Percentiles rank a stretch among this genome's conserved stretches.
These are phyloP conservation scores for Drosophila pseudotalamancana DNA, from an alignment of 2,888 invertebrate genomes.

Conservation along the genomic window DNA sequence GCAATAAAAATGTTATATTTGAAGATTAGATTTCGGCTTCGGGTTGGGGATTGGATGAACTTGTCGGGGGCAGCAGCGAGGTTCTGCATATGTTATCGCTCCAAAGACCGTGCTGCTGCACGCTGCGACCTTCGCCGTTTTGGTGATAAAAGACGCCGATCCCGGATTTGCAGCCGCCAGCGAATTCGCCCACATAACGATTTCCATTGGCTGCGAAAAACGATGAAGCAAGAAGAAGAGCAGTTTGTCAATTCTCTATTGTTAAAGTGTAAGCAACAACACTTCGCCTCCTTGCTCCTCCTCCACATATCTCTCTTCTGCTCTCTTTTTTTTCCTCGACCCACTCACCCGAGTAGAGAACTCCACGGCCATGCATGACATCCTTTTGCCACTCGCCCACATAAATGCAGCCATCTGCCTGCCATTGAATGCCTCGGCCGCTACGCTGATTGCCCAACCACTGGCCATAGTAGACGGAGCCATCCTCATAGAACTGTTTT, in stretches of 20 bases:
- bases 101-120: constrained; percentile 82
- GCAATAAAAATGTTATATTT: constrained; percentile 8
- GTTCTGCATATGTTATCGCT: constrained; percentile 72
- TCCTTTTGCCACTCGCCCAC: constrained; percentile 83
- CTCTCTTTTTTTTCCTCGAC: neutral
- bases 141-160: constrained; percentile 80
- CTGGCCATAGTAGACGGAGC: constrained; percentile 78
- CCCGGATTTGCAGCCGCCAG: constrained; percentile 80
- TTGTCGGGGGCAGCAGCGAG: constrained; percentile 61
- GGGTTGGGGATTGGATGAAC: no score
- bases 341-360: constrained; percentile 73
- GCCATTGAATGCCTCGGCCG: constrained; percentile 83
- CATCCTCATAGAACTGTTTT: constrained; percentile 80
- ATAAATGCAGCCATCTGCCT: constrained; percentile 76
- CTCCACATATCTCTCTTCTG: neutral
- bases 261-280: no score
- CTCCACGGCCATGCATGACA: constrained; percentile 78
- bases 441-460: constrained; percentile 77
- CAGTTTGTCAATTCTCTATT: neutral
- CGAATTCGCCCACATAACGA: constrained; percentile 82
- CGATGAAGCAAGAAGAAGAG: neutral
- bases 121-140: constrained; percentile 59
- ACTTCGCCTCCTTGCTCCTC: neutral
- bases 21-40: neutral
- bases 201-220: constrained; percentile 77